Evolutionary conservation across 2,888 invertebrate species (phyloP).

Genomic region (Metacarcinus magister): DNA sequence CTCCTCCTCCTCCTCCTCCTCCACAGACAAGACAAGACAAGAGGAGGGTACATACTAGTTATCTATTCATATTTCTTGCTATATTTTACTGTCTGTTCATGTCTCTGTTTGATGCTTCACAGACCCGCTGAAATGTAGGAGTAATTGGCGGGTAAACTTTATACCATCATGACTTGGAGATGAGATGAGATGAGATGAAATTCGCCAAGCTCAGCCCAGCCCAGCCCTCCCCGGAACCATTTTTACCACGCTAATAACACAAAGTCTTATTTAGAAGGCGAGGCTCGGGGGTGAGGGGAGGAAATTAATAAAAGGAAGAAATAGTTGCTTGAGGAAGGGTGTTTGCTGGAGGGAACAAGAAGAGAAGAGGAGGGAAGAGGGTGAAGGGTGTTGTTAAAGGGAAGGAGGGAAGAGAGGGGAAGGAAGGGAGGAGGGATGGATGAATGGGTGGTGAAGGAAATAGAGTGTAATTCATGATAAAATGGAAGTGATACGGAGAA

Average conservation of each 20-base stretch:
- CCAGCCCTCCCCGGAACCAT: neutral
- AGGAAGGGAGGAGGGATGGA: neutral
- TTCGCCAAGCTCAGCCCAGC: conserved; percentile 50
- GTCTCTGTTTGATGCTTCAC: conserved; percentile 62
- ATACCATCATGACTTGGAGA: conserved; percentile 58
- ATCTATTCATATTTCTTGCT: neutral
- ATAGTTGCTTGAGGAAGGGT: neutral
- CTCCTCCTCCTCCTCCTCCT: conserved; percentile 28
- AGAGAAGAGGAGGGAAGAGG: neutral
- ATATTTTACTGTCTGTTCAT: neutral
- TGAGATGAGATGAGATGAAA: conserved; percentile 66
- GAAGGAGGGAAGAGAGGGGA: neutral
- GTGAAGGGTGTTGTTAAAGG: neutral
- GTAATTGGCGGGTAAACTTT: conserved; percentile 73
- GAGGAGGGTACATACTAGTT: too few relatives aligned
- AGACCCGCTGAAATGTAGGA: conserved; percentile 66
- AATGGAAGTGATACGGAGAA: neutral
- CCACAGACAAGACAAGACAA: neutral
- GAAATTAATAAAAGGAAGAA: conserved; percentile 33
- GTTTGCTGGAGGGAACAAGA: neutral
- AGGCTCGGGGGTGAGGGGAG: neutral
- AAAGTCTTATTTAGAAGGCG: conserved; percentile 47
- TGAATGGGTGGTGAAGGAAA: neutral
- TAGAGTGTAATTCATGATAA: neutral
- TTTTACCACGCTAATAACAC: conserved; percentile 73